Base-by-base conservation (phyloP, 2,888 invertebrate genomes). In the Scaptomyza reducta region DNA sequence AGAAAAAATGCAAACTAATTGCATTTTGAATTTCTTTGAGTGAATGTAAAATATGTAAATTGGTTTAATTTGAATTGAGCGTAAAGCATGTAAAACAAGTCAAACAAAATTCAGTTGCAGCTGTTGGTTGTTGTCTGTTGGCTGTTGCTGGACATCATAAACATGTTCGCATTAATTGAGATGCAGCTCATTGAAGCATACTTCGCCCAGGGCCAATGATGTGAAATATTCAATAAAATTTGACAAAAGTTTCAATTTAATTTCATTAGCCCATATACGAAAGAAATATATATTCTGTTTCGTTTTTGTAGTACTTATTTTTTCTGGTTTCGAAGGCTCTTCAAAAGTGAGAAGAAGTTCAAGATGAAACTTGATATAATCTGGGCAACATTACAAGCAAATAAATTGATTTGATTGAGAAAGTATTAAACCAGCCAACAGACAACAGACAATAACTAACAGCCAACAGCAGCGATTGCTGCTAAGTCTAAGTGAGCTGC, bases 191-290 rank as follows among this genome's bases (percentile, higher is more conserved):
- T 57, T 50, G 40, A 60, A 66, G 46, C 60, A 54, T 35, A 35
- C 44, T 54, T 55, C 10, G n/a, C 42, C 42, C 10, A 18, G 13
- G 29, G 40, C 13, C 9, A 41, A 35, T 16, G 40, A 41, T 57
- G 40, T 25, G 22, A 29, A 44, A 46, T 47, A 18, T 29, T 58
- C 55, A 35, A 55, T 29, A 13, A 35, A 16, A 10, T 38, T 53
- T 35, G 42, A 31, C 40, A 29, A 78, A 77, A 54, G 51, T 60
- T 68, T 69, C 63, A 63, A 68, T 78, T 74, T 57, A 69, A 74
- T 78, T 78, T 60, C 79, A 64, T 74, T 78, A 40, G 57, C 60
- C 60, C 51, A 74, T 77, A 47, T 51, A 74, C 58, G 47, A 11
- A 16, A 53, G 29, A 55, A 18, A 74, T 57, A 44, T 70, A 74